Percentiles rank a stretch among this genome's conserved stretches.
These are phyloP conservation scores for Odontamblyopus rebecca DNA, from an alignment of 2,797 vertebrate species.

Conservation along the genomic window DNA sequence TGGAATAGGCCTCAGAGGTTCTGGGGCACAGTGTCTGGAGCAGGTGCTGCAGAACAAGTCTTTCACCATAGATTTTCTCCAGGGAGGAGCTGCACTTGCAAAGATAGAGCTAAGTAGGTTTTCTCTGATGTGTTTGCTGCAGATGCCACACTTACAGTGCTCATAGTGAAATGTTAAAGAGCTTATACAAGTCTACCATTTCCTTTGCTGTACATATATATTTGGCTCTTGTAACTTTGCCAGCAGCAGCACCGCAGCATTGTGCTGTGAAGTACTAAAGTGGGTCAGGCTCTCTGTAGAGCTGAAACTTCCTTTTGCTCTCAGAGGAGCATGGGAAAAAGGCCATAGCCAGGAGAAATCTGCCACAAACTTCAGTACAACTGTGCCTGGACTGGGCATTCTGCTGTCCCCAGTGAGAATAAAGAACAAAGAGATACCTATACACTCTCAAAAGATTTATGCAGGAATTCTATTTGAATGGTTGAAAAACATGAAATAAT, in stretches of 20 bases:
- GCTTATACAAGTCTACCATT: slow-evolving; percentile 29
- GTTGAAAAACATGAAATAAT: no score
- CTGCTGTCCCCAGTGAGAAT: slow-evolving; percentile 27
- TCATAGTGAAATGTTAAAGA: slow-evolving; percentile 17
- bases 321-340: slow-evolving; percentile 30
- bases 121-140: slow-evolving; percentile 26
- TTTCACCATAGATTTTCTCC: slow-evolving; percentile 38
- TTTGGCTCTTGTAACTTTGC: slow-evolving; percentile 45
- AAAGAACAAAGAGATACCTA: slow-evolving; percentile 16
- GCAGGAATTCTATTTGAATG: slow-evolving; percentile 8
- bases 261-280: slow-evolving; percentile 54
- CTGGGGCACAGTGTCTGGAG: slow-evolving; percentile 19
- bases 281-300: slow-evolving; percentile 62
- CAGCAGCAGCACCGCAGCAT: slow-evolving; percentile 48
- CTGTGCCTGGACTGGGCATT: slow-evolving; percentile 26
- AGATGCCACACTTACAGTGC: slow-evolving; percentile 7
- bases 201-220: slow-evolving; percentile 21
- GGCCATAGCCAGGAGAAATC: slow-evolving; percentile 34
- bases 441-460: slow-evolving; percentile 14
- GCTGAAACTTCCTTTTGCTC: slow-evolving; percentile 40
- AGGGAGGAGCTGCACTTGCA: slow-evolving; percentile 30
- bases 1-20: slow-evolving; percentile 13
- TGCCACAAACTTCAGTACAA: slow-evolving; percentile 22
- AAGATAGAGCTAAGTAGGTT: slow-evolving; percentile 23
- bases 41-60: slow-evolving; percentile 31